Conservation (phyloP, 2,888 invertebrate genomes). For the Drosophila affinis region DNA sequence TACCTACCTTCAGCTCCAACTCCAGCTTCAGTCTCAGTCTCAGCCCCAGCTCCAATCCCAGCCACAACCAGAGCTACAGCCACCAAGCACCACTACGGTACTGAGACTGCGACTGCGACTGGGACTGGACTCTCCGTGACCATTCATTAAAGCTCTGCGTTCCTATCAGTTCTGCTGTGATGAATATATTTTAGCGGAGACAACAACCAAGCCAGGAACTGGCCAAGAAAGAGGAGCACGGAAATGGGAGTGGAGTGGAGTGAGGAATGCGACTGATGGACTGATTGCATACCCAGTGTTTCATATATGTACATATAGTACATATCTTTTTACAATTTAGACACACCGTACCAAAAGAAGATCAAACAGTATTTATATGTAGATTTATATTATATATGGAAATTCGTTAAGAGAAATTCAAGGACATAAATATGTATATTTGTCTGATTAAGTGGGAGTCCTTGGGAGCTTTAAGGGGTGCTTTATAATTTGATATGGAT, state of each 20-base stretch:
- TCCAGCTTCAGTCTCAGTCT: slow-evolving; percentile 1
- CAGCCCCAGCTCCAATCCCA: slow-evolving; percentile 14
- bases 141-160: slow-evolving; percentile 69
- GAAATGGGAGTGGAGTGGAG: not conserved
- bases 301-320: no score
- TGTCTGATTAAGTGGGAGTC: no score
- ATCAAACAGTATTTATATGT: no score
- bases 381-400: no score
- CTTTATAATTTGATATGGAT: no score
- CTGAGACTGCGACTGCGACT: not conserved
- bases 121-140: slow-evolving; percentile 33
- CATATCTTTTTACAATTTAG: no score
- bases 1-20: slow-evolving; percentile 47
- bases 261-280: not conserved
- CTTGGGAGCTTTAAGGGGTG: no score
- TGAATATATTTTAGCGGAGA: slow-evolving; percentile 73
- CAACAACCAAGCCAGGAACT: slow-evolving; percentile 48
- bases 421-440: no score
- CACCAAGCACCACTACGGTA: not conserved
- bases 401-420: no score
- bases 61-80: no score
- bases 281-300: not conserved
- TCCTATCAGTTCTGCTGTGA: slow-evolving; percentile 67
- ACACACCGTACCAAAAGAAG: no score
- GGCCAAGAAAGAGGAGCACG: not conserved